Conservation (phyloP, 2,113 vertebrate species). For the Leucoraja erinaceus region DNA sequence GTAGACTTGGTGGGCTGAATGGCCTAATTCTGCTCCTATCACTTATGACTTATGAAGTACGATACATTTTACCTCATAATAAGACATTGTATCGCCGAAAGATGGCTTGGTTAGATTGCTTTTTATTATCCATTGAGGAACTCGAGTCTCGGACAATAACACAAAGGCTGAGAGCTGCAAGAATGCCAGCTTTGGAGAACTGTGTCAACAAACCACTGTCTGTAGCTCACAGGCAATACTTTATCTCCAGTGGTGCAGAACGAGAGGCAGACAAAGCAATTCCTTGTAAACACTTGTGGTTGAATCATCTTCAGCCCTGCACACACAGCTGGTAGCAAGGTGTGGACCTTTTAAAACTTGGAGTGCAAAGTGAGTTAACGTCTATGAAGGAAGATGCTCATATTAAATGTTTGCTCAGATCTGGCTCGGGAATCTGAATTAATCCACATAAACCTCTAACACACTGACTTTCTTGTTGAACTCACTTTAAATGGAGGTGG, state of each 20-base stretch:
- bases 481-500: background rate
- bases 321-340: constrained; percentile 63
- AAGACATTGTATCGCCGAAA: background rate
- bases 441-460: background rate
- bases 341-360: constrained; percentile 45
- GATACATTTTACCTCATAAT: constrained; percentile 10
- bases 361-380: constrained; percentile 48
- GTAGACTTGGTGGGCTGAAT: too few relatives aligned
- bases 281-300: constrained; percentile 43
- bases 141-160: background rate
- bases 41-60: background rate
- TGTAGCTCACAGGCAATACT: constrained; percentile 12
- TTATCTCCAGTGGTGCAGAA: constrained; percentile 40
- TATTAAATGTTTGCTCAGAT: background rate
- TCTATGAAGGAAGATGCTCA: background rate
- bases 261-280: constrained; percentile 43
- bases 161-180: too few relatives aligned
- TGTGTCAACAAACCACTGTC: background rate
- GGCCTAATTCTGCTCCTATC: too few relatives aligned
- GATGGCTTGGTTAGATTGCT: background rate
- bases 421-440: background rate
- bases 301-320: constrained; percentile 40
- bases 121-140: constrained; percentile 17
- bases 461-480: background rate
- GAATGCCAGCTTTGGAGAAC: background rate